phyloP scores from a whole-genome alignment of 2,888 invertebrate genomes.

The Torymus texanus region DNA sequence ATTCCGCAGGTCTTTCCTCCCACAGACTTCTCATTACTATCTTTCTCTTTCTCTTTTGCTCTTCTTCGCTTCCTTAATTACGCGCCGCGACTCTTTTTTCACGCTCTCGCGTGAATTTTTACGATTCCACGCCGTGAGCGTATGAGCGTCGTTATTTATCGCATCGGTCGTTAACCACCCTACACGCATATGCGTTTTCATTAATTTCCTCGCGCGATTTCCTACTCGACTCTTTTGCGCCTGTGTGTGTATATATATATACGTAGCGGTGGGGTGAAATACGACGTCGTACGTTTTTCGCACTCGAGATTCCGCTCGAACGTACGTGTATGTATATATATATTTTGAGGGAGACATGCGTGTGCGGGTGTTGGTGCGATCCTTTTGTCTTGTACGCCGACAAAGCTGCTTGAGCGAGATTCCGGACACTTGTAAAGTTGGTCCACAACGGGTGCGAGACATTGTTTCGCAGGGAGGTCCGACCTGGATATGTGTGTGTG shows the following conservation, averaged over 20 bases:
- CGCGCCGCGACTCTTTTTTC: neutral
- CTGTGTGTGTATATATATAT: too few relatives aligned
- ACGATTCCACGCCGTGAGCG: neutral
- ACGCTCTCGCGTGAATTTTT: constrained; percentile 8
- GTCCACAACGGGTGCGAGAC: neutral
- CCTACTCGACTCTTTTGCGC: too few relatives aligned
- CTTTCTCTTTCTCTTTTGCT: constrained; percentile 2
- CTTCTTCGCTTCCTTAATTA: constrained; percentile 48
- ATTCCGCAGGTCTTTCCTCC: constrained; percentile 33
- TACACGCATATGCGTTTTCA: constrained; percentile 12
- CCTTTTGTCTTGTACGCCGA: constrained; percentile 40
- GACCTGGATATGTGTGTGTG: too few relatives aligned
- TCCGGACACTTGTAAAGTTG: constrained; percentile 57
- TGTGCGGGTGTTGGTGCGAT: neutral
- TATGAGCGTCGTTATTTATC: constrained; percentile 8
- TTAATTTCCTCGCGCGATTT: constrained; percentile 2
- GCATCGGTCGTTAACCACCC: neutral
- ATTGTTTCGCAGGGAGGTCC: too few relatives aligned
- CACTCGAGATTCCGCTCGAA: constrained; percentile 4
- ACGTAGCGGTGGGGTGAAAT: neutral
- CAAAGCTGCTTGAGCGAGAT: constrained; percentile 53
- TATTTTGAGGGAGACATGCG: neutral
- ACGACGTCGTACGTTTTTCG: constrained; percentile 25
- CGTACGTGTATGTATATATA: neutral
- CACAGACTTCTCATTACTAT: constrained; percentile 41